phyloP scores from a whole-genome alignment of 2,797 vertebrate genomes.

The Tarsius wallacei region DNA sequence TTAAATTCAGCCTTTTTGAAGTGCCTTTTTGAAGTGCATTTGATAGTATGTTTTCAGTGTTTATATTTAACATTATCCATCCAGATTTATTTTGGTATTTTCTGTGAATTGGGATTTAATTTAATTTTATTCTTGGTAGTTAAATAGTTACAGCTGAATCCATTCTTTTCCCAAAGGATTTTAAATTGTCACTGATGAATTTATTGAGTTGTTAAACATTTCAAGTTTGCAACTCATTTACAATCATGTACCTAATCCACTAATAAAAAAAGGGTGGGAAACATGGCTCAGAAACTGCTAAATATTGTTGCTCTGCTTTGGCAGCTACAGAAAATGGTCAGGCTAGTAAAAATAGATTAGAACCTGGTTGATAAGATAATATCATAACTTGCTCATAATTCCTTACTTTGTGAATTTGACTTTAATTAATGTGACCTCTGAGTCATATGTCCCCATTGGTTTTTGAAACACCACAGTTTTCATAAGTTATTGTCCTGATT shows the following conservation, averaged over 20 bases:
- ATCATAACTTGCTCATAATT: background rate
- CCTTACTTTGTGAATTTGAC: background rate
- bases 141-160: constrained; percentile 26
- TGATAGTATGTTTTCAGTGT: background rate
- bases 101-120: constrained; percentile 41
- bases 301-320: background rate
- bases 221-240: constrained; percentile 31
- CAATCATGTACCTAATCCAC: background rate
- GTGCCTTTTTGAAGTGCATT: background rate
- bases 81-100: constrained; percentile 51
- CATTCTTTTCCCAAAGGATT: constrained; percentile 9
- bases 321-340: background rate
- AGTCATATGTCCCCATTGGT: background rate
- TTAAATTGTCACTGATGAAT: background rate
- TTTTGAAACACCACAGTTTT: background rate
- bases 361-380: background rate
- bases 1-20: constrained; percentile 37
- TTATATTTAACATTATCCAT: constrained; percentile 34
- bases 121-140: background rate
- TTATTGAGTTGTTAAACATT: background rate
- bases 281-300: background rate
- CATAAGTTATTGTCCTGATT: background rate
- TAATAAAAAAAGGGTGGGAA: background rate
- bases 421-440: background rate
- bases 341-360: background rate